phyloP scores from a whole-genome alignment of 53 echinoderm and acorn worm species.

The Zoroaster sp. region DNA sequence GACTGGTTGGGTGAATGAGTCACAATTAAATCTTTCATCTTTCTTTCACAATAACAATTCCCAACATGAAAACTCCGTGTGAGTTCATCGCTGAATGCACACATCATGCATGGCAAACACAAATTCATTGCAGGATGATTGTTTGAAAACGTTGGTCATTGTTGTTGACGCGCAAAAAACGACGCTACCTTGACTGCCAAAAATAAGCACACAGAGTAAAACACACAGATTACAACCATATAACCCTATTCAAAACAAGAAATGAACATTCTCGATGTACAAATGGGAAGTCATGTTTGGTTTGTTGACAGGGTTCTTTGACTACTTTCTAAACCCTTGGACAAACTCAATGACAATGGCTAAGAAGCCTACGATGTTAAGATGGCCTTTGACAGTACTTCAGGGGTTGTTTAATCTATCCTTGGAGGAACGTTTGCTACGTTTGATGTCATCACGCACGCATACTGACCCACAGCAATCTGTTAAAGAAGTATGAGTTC shows the following conservation, averaged over 20 bases:
- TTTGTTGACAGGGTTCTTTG: neutral
- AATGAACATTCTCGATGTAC: neutral
- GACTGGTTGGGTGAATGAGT: too few species aligned
- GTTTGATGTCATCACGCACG: neutral
- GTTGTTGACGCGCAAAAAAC: neutral
- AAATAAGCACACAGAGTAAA: neutral
- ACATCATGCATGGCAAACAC: neutral
- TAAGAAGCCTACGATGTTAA: neutral
- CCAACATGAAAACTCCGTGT: neutral
- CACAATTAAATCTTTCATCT: too few species aligned
- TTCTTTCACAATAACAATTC: too few species aligned
- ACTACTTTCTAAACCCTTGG: slow-evolving; percentile 6
- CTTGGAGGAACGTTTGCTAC: neutral
- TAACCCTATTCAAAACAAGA: neutral
- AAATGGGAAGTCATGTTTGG: slow-evolving; percentile 8
- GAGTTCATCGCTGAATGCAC: neutral
- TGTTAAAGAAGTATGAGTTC: too few species aligned
- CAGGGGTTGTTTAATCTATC: neutral
- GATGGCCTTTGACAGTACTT: neutral
- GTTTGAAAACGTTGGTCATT: neutral
- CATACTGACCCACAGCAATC: too few species aligned
- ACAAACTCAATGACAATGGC: slow-evolving; percentile 22
- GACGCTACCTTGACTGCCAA: neutral
- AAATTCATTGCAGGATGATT: neutral
- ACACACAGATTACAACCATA: slow-evolving; percentile 22